phyloP scores from a whole-genome alignment of 1,140 invertebrate genomes.

The Triops longicaudatus region DNA sequence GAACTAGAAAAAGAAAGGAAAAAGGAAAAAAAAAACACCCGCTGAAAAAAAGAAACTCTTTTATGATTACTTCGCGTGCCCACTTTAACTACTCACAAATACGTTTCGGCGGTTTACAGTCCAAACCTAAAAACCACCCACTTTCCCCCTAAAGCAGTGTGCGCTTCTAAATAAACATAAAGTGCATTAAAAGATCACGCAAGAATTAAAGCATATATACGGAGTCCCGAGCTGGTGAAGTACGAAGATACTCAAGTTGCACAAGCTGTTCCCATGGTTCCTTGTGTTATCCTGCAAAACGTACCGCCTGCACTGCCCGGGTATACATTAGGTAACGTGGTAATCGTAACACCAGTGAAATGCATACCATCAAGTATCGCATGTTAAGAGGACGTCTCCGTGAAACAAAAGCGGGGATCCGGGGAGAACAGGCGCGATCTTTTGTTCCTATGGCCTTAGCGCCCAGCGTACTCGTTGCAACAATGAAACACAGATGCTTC shows the following conservation, averaged over 20 bases:
- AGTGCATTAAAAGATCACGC: not conserved
- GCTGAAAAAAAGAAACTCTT: not conserved
- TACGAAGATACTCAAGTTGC: not conserved
- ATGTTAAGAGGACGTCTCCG: constrained; percentile 7
- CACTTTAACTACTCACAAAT: not conserved
- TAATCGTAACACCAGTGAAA: not conserved
- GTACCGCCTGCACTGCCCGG: not conserved
- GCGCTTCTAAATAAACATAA: constrained; percentile 1
- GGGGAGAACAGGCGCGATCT: not conserved
- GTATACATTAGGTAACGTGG: not conserved
- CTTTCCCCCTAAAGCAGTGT: not conserved
- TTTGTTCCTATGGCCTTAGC: not conserved
- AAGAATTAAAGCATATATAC: not conserved
- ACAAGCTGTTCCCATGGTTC: not conserved
- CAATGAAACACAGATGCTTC: constrained; percentile 4
- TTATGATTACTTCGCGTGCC: not conserved
- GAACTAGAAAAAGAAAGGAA: not conserved
- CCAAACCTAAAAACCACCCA: not conserved
- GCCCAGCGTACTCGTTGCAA: not conserved
- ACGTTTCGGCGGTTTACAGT: not conserved
- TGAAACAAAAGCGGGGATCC: not conserved
- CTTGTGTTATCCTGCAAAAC: not conserved
- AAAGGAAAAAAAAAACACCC: no score
- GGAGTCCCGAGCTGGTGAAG: not conserved
- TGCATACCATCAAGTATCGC: not conserved